Evolutionary conservation across 2,888 invertebrate genomes (phyloP).

Genomic region (Eulithis testata): DNA sequence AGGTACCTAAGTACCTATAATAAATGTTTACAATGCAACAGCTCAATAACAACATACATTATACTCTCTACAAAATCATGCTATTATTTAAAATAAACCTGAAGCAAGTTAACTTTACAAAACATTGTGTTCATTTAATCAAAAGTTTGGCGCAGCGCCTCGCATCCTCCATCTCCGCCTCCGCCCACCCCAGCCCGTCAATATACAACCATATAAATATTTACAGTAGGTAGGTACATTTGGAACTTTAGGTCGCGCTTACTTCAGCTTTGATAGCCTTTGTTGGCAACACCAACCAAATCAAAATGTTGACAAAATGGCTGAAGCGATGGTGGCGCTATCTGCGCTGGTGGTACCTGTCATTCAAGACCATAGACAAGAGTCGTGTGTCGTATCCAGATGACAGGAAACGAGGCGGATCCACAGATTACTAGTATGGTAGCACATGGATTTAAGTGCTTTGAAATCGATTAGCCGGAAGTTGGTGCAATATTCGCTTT

Average conservation of each 20-base stretch:
- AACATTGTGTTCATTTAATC: conserved; percentile 81
- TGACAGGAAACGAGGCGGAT: no score
- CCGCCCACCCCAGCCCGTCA: conserved; percentile 56
- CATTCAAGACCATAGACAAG: not conserved
- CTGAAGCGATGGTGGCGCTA: conserved; percentile 44
- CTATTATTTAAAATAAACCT: conserved; percentile 70
- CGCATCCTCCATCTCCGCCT: conserved; percentile 68
- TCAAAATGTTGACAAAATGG: conserved; percentile 57
- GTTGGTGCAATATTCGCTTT: no score
- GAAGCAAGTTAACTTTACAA: conserved; percentile 78
- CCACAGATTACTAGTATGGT: no score
- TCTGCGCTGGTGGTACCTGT: conserved; percentile 25
- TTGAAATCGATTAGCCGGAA: no score
- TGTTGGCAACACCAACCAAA: conserved; percentile 57
- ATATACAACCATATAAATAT: conserved; percentile 48
- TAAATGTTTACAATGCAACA: not conserved
- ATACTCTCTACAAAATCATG: conserved; percentile 69
- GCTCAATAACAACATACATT: conserved; percentile 20
- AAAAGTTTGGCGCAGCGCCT: conserved; percentile 83
- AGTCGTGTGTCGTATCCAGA: no score
- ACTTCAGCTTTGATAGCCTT: conserved; percentile 44
- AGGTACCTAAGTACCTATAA: not conserved
- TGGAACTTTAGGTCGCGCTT: conserved; percentile 60
- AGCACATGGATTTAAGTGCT: no score
- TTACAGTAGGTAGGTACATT: conserved; percentile 28